Conservation (phyloP, 2,888 invertebrate species). For the Cryptocheilus praepositus region DNA sequence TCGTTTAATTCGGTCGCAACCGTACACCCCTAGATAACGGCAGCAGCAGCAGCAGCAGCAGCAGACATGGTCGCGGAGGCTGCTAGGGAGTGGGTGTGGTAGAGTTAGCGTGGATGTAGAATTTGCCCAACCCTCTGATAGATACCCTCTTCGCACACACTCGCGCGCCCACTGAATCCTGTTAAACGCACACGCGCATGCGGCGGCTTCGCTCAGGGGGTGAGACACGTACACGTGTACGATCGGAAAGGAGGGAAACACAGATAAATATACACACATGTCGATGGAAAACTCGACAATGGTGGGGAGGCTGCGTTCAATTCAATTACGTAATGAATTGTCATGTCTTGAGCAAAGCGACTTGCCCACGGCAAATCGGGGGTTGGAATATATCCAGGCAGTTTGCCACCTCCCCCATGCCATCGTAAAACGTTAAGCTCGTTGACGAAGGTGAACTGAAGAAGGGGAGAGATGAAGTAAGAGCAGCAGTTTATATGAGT, state of each 20-base stretch:
- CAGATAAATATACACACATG: too few relatives aligned
- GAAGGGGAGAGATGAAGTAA: constrained; percentile 24
- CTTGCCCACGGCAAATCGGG: constrained; percentile 57
- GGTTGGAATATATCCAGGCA: constrained; percentile 7
- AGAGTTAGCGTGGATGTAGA: constrained; percentile 4
- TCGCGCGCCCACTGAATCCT: background rate
- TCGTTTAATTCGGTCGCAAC: constrained; percentile 74
- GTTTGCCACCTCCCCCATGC: too few relatives aligned
- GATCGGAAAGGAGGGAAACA: constrained; percentile 16
- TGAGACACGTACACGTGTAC: background rate
- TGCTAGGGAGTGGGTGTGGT: constrained; percentile 2
- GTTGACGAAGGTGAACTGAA: constrained; percentile 12
- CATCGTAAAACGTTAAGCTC: background rate
- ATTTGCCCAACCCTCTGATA: constrained; percentile 2
- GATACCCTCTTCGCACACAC: background rate
- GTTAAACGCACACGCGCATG: background rate
- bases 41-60: constrained; percentile 1
- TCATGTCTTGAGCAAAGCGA: constrained; percentile 74
- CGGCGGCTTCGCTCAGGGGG: too few relatives aligned
- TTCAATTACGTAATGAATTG: constrained; percentile 76
- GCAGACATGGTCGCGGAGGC: too few relatives aligned
- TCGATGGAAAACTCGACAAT: constrained; percentile 16
- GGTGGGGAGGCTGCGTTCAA: constrained; percentile 70
- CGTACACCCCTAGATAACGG: constrained; percentile 36
- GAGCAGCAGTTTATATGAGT: constrained; percentile 39